These are phyloP conservation scores for Bolinopsis microptera DNA, from an alignment of 37 sponge, comb jelly and placozoan species.

Conservation along the genomic window DNA sequence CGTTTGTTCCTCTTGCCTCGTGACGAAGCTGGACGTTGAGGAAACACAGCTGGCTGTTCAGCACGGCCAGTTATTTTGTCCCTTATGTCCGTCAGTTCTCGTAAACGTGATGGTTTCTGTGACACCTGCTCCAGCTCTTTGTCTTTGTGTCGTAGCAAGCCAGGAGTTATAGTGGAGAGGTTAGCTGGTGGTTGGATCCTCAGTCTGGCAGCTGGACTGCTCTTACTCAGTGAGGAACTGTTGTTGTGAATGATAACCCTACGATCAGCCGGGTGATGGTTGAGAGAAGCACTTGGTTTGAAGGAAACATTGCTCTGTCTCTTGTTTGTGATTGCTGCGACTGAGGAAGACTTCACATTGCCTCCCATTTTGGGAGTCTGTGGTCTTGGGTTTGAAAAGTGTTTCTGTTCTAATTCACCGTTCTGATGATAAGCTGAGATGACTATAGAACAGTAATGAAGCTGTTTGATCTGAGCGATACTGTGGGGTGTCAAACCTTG, in stretches of 20 bases:
- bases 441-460: constrained; percentile 55
- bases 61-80: constrained; percentile 32
- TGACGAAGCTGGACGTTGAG: background rate
- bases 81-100: constrained; percentile 16
- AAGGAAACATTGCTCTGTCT: background rate
- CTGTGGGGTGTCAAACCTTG: constrained; percentile 44
- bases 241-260: constrained; percentile 17
- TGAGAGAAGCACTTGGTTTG: constrained; percentile 24
- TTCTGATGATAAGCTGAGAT: constrained; percentile 49
- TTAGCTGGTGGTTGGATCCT: constrained; percentile 21
- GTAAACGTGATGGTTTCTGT: background rate
- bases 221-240: background rate
- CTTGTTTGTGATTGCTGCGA: background rate
- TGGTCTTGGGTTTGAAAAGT: background rate
- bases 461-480: constrained; percentile 54
- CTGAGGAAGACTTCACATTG: background rate
- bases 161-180: constrained; percentile 54
- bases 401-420: background rate
- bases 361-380: background rate
- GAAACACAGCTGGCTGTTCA: background rate
- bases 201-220: background rate
- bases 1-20: constrained; percentile 58
- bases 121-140: background rate
- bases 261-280: background rate
- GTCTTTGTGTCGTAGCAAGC: background rate